Evolutionary conservation across 2,797 vertebrate species (phyloP).

Genomic region (Sandelia bainsii): DNA sequence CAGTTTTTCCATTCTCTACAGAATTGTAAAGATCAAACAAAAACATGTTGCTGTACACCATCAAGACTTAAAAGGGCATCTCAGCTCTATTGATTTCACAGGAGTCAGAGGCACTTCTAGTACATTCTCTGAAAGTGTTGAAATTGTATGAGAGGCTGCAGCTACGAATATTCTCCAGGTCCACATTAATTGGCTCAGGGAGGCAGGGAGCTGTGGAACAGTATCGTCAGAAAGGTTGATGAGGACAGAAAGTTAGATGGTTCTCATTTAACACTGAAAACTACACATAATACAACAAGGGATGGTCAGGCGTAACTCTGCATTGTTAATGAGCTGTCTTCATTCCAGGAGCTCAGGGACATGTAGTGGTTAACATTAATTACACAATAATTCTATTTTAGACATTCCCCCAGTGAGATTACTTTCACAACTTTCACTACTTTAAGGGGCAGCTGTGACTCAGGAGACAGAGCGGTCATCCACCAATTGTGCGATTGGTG

Average conservation of each 20-base stretch:
- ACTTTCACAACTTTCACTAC: conserved; percentile 30
- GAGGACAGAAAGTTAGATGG: conserved; percentile 81
- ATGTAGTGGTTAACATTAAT: conserved; percentile 73
- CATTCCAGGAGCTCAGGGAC: conserved; percentile 63
- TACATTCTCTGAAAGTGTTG: conserved; percentile 75
- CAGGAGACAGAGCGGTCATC: conserved; percentile 35
- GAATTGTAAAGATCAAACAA: conserved; percentile 77
- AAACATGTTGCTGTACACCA: conserved; percentile 64
- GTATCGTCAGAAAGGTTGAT: conserved; percentile 81
- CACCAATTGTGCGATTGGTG: conserved; percentile 2
- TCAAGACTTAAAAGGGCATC: conserved; percentile 83
- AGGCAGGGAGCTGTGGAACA: conserved; percentile 74
- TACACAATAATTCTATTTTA: conserved; percentile 64
- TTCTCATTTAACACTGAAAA: conserved; percentile 80
- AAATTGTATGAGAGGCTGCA: conserved; percentile 73
- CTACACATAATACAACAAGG: conserved; percentile 58
- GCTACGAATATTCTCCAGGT: conserved; percentile 79
- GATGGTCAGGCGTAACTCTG: conserved; percentile 60
- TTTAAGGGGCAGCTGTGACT: conserved; percentile 35
- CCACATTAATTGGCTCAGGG: conserved; percentile 85
- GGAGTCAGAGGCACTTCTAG: conserved; percentile 75
- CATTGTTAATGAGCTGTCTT: conserved; percentile 80
- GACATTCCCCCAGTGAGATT: conserved; percentile 35
- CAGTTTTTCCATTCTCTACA: conserved; percentile 53
- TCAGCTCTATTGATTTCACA: conserved; percentile 82